Evolutionary conservation across 2,113 vertebrate genomes (phyloP).

Genomic region (Microcebus lehilahytsara): DNA sequence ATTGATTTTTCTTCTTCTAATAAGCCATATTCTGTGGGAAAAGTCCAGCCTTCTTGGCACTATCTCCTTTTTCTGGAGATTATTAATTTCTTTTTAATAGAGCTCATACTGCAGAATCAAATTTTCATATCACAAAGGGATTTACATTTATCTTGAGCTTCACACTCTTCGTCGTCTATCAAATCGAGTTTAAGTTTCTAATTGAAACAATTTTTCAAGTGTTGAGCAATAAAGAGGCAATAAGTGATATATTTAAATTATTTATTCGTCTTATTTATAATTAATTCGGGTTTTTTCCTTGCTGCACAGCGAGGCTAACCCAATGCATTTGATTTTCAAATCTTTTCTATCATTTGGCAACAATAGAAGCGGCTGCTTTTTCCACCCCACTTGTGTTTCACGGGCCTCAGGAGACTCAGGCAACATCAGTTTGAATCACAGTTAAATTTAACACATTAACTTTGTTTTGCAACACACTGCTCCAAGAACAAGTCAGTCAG

Average conservation of each 20-base stretch:
- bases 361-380: slow-evolving; percentile 81
- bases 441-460: slow-evolving; percentile 78
- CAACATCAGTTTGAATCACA: slow-evolving; percentile 77
- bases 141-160: slow-evolving; percentile 82
- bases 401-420: slow-evolving; percentile 74
- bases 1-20: slow-evolving; percentile 70
- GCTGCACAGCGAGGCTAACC: slow-evolving; percentile 80
- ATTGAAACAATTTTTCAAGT: slow-evolving; percentile 97
- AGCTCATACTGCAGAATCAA: slow-evolving; percentile 67
- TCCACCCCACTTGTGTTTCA: slow-evolving; percentile 81
- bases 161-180: slow-evolving; percentile 82
- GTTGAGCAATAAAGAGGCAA: slow-evolving; percentile 92
- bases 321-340: slow-evolving; percentile 82
- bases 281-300: slow-evolving; percentile 88
- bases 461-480: slow-evolving; percentile 43
- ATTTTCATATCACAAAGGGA: slow-evolving; percentile 78
- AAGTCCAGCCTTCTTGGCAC: slow-evolving; percentile 66
- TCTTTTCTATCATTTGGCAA: slow-evolving; percentile 80
- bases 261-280: slow-evolving; percentile 94
- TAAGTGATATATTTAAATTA: slow-evolving; percentile 97
- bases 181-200: slow-evolving; percentile 90
- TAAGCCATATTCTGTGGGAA: slow-evolving; percentile 66
- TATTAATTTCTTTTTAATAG: slow-evolving; percentile 77
- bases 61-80: slow-evolving; percentile 59
- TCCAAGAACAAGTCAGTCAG: not conserved